Base-by-base conservation (phyloP, 2,888 invertebrate species). In the Lepas anatifera region DNA sequence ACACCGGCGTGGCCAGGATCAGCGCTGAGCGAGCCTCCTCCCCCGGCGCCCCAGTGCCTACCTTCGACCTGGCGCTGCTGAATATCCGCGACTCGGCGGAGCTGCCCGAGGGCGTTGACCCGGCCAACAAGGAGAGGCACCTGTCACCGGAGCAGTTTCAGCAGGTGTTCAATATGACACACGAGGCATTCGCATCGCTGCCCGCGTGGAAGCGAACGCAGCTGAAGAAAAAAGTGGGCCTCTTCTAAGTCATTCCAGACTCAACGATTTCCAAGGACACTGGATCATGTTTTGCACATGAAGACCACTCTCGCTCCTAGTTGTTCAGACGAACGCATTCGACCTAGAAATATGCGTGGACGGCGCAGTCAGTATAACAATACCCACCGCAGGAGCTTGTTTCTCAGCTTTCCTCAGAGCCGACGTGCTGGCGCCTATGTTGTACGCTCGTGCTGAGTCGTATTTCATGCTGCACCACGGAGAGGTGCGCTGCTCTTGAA, bases 131-230 rank as follows among this genome's bases (percentile, higher is more conserved):
- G 39, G 74, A 74, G 72, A 92, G 92, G 18, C 71, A 94, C 81
- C 82, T 96, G 69, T 89, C 89, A 0, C 89, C 91, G 77, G 91
- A 90, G 74, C 95, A 95, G 77, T 96, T 96, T 81, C 86, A 88
- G 69, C 83, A 86, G 0, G 83, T 90, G 27, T 95, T 96, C 79
- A 86, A 87, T 76, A 90, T 92, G 87, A 83, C 87, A 41, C 92
- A 90, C 78, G 81, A 83, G 72, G 88, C 91, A 75, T 96, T 92
- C 80, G 86, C 87, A 71, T 83, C 84, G 69, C 81, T 93, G 73
- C 91, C 95, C 3, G 83, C 83, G 63, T 96, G 95, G 96, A 92
- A 92, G 78, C 89, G 91, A 78, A 89, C 89, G 76, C 88, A 92
- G 77, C 81, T 95, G 75, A 96, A 96, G 82, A 95, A 95, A 80